Evolutionary conservation across 2,797 vertebrate genomes (phyloP), one percentile per base, ranked within the genome.

Genomic region (Mus minutoides): DNA sequence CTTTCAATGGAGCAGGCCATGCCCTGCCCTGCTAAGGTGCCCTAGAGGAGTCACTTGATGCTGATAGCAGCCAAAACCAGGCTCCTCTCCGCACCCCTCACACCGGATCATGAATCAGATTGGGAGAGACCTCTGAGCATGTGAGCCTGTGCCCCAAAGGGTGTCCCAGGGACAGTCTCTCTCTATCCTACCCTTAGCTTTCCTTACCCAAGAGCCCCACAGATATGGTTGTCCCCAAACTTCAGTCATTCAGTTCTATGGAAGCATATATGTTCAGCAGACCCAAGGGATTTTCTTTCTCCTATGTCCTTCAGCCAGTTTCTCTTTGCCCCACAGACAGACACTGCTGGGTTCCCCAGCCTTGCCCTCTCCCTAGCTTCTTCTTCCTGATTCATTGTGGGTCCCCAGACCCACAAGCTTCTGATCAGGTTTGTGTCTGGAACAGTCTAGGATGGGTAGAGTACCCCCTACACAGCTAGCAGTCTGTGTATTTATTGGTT

Each of bases 391-490:
- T 12, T 12, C 4, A 0, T 1, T 24, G 58, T 4, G 6, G 2
- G 19, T 31, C 78, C 64, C 52, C 24, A 89, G n/a, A 31, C 56
- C n/a, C 6, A 6, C 13, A 14, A 52, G 8, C 46, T 13, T 8
- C 2, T 2, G 43, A 11, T 64, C 46, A 31, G 60, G 60, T 69
- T 52, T 54, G 34, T 6, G 73, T 29, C 13, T 37, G 22, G 88
- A 37, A 43, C n/a, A 78, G 40, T 7, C 7, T 29, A 0, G 52
- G 16, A 16, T 37, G n/a, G 6, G 19, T 49, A 1, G 0, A 0
- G n/a, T 22, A 22, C 1, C 67, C 13, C 60, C 13, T 49, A 14
- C 24, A 40, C 22, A 71, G 67, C 34, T 54, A 71, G n/a, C 52
- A 54, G 12, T 16, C n/a, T 14, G 14, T 7, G 46, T 3, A 9